These are phyloP conservation scores for Thyatira batis DNA, from an alignment of 2,888 invertebrate species.

Conservation along the genomic window DNA sequence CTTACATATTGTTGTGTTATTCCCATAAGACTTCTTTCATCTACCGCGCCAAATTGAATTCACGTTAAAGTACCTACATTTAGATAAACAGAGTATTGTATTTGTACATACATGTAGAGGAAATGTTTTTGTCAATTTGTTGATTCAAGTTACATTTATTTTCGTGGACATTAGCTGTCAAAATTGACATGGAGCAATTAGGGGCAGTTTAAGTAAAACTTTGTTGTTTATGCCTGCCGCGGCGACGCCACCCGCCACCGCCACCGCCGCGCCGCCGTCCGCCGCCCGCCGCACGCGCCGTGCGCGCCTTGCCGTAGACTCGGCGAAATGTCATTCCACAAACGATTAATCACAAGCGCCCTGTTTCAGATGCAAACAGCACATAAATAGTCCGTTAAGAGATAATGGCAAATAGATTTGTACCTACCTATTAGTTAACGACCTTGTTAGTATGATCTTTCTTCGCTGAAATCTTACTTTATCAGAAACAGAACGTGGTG, in stretches of 20 bases:
- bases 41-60: constrained; percentile 42
- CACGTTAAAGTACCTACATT: constrained; percentile 37
- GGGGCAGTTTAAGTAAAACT: constrained; percentile 57
- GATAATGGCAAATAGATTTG: constrained; percentile 25
- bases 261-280: too few relatives aligned
- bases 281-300: too few relatives aligned
- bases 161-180: constrained; percentile 56
- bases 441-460: not conserved
- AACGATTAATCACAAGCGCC: constrained; percentile 60
- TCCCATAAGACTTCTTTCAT: constrained; percentile 34
- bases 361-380: constrained; percentile 57
- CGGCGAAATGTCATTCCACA: constrained; percentile 48
- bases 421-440: not conserved
- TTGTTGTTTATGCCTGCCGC: constrained; percentile 53
- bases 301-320: constrained; percentile 38
- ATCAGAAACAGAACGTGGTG: too few relatives aligned
- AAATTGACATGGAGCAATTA: constrained; percentile 62
- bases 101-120: too few relatives aligned
- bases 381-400: constrained; percentile 52
- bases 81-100: constrained; percentile 33
- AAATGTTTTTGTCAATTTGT: constrained; percentile 8
- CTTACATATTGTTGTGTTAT: constrained; percentile 14
- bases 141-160: constrained; percentile 38
- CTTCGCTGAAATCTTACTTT: too few relatives aligned
- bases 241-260: too few relatives aligned